A percentile compares a stretch with the other conserved stretches of the same genome.
Conservation (phyloP, 2,113 vertebrate species). For the Echinops telfairi region DNA sequence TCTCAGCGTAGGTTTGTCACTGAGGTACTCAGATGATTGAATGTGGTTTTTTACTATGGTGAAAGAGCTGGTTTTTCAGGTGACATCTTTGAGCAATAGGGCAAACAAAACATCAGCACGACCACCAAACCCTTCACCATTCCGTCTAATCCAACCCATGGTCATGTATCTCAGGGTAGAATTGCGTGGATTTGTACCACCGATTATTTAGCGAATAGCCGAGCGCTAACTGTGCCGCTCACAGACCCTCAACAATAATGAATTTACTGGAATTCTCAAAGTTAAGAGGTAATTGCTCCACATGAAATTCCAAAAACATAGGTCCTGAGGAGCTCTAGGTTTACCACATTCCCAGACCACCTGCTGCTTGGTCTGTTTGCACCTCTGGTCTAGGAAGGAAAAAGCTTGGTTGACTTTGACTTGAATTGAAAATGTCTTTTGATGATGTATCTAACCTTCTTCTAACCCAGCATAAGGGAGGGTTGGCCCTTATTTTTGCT, state of each 20-base stretch:
- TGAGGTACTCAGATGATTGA: not conserved
- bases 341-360: no score
- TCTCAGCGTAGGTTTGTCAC: not conserved
- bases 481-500: no score
- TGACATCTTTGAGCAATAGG: not conserved
- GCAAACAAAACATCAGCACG: not conserved
- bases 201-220: not conserved
- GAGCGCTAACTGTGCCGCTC: not conserved
- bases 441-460: no score
- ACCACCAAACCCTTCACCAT: not conserved
- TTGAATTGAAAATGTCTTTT: no score
- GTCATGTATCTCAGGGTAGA: not conserved
- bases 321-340: no score
- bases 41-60: not conserved
- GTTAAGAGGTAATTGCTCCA: not conserved
- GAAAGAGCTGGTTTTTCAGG: not conserved
- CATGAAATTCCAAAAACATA: no score
- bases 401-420: no score
- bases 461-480: no score
- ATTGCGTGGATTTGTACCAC: not conserved
- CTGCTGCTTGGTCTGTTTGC: no score
- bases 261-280: slow-evolving; percentile 1
- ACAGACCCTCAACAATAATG: not conserved
- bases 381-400: no score
- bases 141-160: not conserved